Percentiles rank a stretch among this genome's conserved stretches.
These are phyloP conservation scores for Octomys mimax DNA, from an alignment of 2,797 vertebrate genomes.

Conservation along the genomic window DNA sequence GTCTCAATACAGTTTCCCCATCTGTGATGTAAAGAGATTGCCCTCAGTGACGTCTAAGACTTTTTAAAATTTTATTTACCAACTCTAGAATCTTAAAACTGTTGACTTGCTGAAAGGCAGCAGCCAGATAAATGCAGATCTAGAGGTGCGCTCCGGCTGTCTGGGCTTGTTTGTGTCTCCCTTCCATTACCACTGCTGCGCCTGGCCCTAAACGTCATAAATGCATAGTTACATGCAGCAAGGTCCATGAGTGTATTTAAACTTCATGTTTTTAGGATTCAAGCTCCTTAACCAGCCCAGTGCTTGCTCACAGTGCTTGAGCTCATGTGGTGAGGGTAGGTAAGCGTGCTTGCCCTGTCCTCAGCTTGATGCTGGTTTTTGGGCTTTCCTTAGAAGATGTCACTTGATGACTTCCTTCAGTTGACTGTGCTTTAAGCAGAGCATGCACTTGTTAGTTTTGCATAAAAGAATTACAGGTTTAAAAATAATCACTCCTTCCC, in stretches of 20 bases:
- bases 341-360: not conserved
- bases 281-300: not conserved
- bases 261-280: not conserved
- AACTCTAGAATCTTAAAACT: not conserved
- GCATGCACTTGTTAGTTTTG: not conserved
- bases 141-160: not conserved
- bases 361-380: not conserved
- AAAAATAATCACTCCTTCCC: not conserved
- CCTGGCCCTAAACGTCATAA: constrained; percentile 5
- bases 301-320: not conserved
- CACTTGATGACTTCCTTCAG: constrained; percentile 6
- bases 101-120: not conserved
- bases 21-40: not conserved
- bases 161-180: not conserved
- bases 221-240: not conserved
- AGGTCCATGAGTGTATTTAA: not conserved
- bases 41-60: not conserved
- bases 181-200: not conserved
- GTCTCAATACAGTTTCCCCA: not conserved
- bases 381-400: not conserved
- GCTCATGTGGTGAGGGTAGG: not conserved
- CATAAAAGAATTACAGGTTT: constrained; percentile 16
- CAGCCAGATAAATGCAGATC: not conserved
- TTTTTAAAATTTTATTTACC: not conserved
- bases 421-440: constrained; percentile 15